Percentiles rank a stretch among this genome's conserved stretches.
These are phyloP conservation scores for Leucoma salicis DNA, from an alignment of 2,888 invertebrate species.

Conservation along the genomic window DNA sequence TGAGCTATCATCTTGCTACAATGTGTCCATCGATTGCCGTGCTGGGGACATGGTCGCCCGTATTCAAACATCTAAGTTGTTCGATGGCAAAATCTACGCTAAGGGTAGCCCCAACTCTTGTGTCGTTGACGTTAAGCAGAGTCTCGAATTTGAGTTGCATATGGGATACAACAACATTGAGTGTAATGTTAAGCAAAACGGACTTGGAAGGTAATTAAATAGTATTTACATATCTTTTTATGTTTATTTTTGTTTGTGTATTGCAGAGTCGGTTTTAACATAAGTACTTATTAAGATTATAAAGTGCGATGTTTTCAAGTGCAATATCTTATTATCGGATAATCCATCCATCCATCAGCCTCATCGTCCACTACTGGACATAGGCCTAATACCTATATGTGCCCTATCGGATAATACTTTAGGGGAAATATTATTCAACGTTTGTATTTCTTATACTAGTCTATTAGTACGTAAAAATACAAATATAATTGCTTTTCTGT, in stretches of 20 bases:
- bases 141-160: slow-evolving; percentile 93
- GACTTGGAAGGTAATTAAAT: slow-evolving; percentile 85
- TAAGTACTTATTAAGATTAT: too few relatives aligned
- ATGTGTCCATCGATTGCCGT: slow-evolving; percentile 95
- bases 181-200: slow-evolving; percentile 95
- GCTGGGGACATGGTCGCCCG: slow-evolving; percentile 96
- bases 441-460: not conserved
- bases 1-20: slow-evolving; percentile 96
- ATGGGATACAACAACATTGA: slow-evolving; percentile 96
- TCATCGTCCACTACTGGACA: too few relatives aligned
- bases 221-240: too few relatives aligned
- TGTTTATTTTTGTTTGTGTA: too few relatives aligned
- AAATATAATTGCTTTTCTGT: slow-evolving; percentile 1
- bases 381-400: too few relatives aligned
- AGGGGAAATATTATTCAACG: too few relatives aligned
- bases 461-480: not conserved
- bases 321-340: too few relatives aligned
- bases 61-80: slow-evolving; percentile 94
- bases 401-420: too few relatives aligned
- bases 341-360: too few relatives aligned
- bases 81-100: slow-evolving; percentile 97
- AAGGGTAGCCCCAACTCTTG: slow-evolving; percentile 97
- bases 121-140: slow-evolving; percentile 92
- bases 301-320: too few relatives aligned
- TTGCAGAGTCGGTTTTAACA: too few relatives aligned